Base-by-base conservation (phyloP, 92 coral and sea anemone species). In the Actinernus sp. region DNA sequence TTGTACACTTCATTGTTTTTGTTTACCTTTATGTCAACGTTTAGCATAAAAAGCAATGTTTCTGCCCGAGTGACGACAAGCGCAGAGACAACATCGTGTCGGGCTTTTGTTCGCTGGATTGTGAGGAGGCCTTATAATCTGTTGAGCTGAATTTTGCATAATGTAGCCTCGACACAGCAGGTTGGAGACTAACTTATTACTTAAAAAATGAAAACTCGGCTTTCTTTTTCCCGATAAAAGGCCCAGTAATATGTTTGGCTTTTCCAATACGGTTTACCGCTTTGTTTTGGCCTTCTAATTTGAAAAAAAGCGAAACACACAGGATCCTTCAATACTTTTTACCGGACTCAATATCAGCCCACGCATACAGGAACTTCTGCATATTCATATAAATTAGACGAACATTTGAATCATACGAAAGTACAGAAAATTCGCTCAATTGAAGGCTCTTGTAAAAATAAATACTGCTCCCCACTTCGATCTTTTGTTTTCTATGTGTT, bases 141-240 rank as follows among this genome's bases (percentile, higher is more conserved):
- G 54, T 87, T 87, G 81, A 84, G 51, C 79, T 24, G 81, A 18
- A 46, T 69, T 89, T 89, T 85, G 92, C 91, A 89, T 89, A 89
- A 89, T 89, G 75, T 66, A 79, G 79, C 50, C 67, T 1, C 5
- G n/a, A 22, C 91, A 24, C 88, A 68, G 88, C 85, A 36, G 63
- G 75, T 8, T 14, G 41, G 14, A 34, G 8, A 6, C 41, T 6
- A 12, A 30, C 12, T 20, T 25, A 34, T 14, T 6, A 34, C 6
- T 6, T 6, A 34, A 45, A 7, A 6, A 17, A 5, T 17, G 10
- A 45, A 4, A 45, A 6, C 21, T 45, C 52, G 52, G 14, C 14
- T 34, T 14, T 6, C 6, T 34, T 34, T 6, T 6, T 6, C 14
- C 41, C 41, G 14, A 14, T 34, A 14, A 34, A 34, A 6, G 41